Evolutionary conservation across 2,888 invertebrate species (phyloP).

Genomic region (Slavum lentiscoides): DNA sequence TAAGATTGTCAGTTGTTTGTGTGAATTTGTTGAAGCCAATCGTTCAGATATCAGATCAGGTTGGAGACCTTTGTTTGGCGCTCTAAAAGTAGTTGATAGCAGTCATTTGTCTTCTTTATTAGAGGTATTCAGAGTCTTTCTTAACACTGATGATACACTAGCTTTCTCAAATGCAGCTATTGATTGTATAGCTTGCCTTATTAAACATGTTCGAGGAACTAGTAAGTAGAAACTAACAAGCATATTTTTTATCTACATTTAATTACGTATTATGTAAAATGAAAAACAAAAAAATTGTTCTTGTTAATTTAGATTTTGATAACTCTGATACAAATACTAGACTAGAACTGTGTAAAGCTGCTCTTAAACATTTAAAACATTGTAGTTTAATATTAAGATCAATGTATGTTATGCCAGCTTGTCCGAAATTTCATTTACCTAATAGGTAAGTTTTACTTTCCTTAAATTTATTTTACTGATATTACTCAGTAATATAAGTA

Average conservation of each 20-base stretch:
- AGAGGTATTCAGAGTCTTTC: slow-evolving; percentile 92
- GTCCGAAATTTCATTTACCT: slow-evolving; percentile 88
- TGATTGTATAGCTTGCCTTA: slow-evolving; percentile 87
- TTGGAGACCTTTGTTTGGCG: slow-evolving; percentile 94
- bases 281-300: background rate
- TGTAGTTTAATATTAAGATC: slow-evolving; percentile 85
- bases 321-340: slow-evolving; percentile 59
- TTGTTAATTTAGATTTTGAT: slow-evolving; percentile 46
- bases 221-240: slow-evolving; percentile 54
- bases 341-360: slow-evolving; percentile 68
- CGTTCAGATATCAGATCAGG: slow-evolving; percentile 91
- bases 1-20: slow-evolving; percentile 90
- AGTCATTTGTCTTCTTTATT: slow-evolving; percentile 73
- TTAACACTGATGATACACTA: slow-evolving; percentile 87
- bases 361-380: slow-evolving; percentile 80
- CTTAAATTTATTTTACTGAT: background rate
- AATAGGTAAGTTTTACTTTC: slow-evolving; percentile 61
- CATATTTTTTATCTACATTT: background rate
- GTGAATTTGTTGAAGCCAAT: slow-evolving; percentile 94
- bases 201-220: slow-evolving; percentile 74
- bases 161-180: slow-evolving; percentile 93
- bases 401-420: slow-evolving; percentile 94
- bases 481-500: background rate
- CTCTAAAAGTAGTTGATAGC: slow-evolving; percentile 77
- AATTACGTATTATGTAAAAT: background rate